A percentile compares a stretch with the other conserved stretches of the same genome.
Evolutionary conservation across 2,888 invertebrate species (phyloP).

Genomic region (Agrilus biguttatus): DNA sequence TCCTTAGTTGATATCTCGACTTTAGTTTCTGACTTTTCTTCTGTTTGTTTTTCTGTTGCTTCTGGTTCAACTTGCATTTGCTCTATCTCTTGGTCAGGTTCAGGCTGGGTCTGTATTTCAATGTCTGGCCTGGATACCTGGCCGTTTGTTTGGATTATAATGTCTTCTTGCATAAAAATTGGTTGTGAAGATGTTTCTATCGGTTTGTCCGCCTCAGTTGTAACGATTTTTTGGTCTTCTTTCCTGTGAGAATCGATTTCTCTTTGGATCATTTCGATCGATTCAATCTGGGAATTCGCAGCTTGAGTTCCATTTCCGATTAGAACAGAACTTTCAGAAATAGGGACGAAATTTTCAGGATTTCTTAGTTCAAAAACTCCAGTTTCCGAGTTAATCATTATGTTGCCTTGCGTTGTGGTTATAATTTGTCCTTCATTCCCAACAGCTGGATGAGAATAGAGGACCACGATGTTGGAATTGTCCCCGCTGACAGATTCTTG

Average conservation of each 20-base stretch:
- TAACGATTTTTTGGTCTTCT: neutral
- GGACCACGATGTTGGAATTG: conserved; percentile 47
- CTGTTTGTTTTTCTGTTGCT: conserved; percentile 23
- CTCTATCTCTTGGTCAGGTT: conserved; percentile 1
- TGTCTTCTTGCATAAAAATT: neutral
- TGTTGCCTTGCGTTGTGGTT: conserved; percentile 30
- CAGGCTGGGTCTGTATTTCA: neutral
- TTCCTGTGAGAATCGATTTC: conserved; percentile 22
- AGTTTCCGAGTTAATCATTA: conserved; percentile 30
- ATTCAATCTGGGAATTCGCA: conserved; percentile 21
- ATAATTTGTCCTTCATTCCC: conserved; percentile 40
- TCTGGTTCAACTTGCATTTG: neutral
- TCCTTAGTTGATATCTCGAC: neutral
- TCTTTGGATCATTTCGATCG: conserved; percentile 31
- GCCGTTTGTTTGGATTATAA: neutral
- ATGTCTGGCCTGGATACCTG: neutral
- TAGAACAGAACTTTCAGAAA: conserved; percentile 14
- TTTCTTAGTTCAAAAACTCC: conserved; percentile 27
- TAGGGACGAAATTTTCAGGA: conserved; percentile 15
- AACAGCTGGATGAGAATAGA: conserved; percentile 45
- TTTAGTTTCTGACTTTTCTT: conserved; percentile 22
- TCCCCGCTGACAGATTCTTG: conserved; percentile 33
- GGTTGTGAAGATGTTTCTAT: neutral
- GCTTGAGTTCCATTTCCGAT: conserved; percentile 16
- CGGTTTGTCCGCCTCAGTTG: neutral